Evolutionary conservation across 2,888 invertebrate genomes (phyloP).

Genomic region (Campopleginae sp.): DNA sequence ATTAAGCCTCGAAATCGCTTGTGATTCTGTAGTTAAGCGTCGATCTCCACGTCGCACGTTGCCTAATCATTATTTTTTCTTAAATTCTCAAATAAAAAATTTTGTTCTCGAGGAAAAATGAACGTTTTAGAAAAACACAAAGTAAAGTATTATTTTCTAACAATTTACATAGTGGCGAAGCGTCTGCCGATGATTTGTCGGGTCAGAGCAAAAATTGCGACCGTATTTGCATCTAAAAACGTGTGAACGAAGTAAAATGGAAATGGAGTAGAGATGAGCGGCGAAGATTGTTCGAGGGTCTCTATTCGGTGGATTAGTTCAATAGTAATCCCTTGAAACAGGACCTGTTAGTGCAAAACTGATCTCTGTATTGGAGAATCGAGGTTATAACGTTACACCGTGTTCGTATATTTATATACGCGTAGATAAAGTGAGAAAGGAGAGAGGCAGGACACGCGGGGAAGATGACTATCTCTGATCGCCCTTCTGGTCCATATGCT

Average conservation of each 20-base stretch:
- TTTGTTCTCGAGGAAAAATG: neutral
- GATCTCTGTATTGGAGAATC: conserved; percentile 66
- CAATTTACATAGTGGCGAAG: neutral
- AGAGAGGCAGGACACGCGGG: conserved; percentile 47
- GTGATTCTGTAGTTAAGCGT: conserved; percentile 72
- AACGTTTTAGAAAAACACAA: neutral
- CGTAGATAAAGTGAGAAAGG: conserved; percentile 52
- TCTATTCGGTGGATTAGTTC: conserved; percentile 33
- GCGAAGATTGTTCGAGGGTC: conserved; percentile 29
- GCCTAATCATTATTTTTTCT: neutral
- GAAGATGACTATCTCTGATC: conserved; percentile 79
- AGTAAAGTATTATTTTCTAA: neutral
- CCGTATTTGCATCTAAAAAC: conserved; percentile 51
- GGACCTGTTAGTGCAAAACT: conserved; percentile 81
- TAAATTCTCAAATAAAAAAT: neutral
- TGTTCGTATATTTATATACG: neutral
- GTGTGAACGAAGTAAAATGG: conserved; percentile 32
- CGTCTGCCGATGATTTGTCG: neutral
- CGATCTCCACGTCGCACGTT: conserved; percentile 6
- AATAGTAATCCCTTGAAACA: conserved; percentile 82
- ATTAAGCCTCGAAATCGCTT: conserved; percentile 80
- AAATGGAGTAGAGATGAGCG: conserved; percentile 53
- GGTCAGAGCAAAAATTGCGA: conserved; percentile 2
- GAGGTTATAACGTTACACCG: conserved; percentile 40
- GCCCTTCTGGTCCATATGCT: conserved; percentile 83